These are phyloP conservation scores for Epistrophe eligans DNA, from an alignment of 2,888 invertebrate genomes.

Conservation along the genomic window DNA sequence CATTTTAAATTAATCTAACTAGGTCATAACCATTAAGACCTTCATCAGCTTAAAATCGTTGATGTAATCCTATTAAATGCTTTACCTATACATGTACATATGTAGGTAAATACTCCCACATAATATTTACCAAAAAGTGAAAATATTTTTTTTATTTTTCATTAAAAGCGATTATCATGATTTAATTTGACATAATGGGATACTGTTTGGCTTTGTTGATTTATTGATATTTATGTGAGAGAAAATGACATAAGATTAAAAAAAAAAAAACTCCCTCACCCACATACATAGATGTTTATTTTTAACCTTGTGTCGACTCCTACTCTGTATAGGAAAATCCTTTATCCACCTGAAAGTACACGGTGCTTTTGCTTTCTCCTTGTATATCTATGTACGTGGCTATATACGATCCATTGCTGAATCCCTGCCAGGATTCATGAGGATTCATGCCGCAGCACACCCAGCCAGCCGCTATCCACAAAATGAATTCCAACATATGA, in stretches of 20 bases:
- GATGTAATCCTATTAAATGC: conserved; percentile 15
- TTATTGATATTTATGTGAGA: conserved; percentile 69
- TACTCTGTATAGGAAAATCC: not conserved
- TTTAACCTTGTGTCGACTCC: not conserved
- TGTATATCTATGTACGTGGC: not conserved
- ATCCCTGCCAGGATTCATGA: conserved; percentile 39
- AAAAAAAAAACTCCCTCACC: not conserved
- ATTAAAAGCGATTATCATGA: conserved; percentile 57
- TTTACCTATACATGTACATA: not conserved
- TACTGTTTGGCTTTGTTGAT: conserved; percentile 69
- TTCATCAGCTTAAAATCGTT: not conserved
- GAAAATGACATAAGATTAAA: conserved; percentile 43
- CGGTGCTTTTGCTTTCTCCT: not conserved
- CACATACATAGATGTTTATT: not conserved
- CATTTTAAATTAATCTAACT: not conserved
- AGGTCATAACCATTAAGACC: not conserved
- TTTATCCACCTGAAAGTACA: conserved; percentile 28
- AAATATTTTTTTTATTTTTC: conserved; percentile 3
- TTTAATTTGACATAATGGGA: conserved; percentile 72
- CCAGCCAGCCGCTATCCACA: conserved; percentile 43
- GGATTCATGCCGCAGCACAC: conserved; percentile 49
- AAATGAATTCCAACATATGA: conserved; percentile 57
- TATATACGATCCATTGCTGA: not conserved
- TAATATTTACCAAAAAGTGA: not conserved
- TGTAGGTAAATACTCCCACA: not conserved